These are phyloP conservation scores for Teleogryllus occipitalis DNA, from an alignment of 1,140 invertebrate genomes.

Conservation along the genomic window DNA sequence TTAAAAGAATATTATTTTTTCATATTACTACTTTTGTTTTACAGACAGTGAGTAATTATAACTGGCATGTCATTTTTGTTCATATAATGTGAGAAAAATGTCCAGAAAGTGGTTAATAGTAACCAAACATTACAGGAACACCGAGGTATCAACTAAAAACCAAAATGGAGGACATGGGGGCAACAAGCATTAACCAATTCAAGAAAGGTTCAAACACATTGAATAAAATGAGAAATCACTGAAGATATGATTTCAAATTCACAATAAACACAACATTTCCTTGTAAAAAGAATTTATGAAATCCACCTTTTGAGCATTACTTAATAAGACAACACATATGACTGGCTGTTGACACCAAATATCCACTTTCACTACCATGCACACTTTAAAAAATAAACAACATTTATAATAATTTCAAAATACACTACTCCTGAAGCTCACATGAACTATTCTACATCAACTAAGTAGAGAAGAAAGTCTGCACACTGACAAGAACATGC, in stretches of 20 bases:
- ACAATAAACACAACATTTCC: background rate
- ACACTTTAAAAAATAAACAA: background rate
- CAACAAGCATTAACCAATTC: conserved; percentile 14
- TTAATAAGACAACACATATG: background rate
- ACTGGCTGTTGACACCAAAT: background rate
- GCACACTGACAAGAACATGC: conserved; percentile 3
- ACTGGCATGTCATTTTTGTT: background rate
- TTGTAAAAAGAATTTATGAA: background rate
- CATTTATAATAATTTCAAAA: background rate
- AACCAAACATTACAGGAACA: conserved; percentile 13
- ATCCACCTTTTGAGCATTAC: background rate
- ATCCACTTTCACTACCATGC: background rate
- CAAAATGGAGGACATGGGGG: conserved; percentile 7
- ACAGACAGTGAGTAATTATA: background rate
- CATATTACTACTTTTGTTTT: background rate
- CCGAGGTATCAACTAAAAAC: conserved; percentile 18
- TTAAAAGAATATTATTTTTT: background rate
- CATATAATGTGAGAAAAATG: conserved; percentile 1
- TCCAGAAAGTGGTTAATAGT: conserved; percentile 4
- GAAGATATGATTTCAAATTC: background rate
- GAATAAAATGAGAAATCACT: conserved; percentile 2
- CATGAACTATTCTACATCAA: background rate
- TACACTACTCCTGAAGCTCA: background rate
- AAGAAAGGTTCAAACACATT: background rate
- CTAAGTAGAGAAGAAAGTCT: background rate